Conservation (phyloP, 1,140 invertebrate species). For the Sycophaga agraensis region DNA sequence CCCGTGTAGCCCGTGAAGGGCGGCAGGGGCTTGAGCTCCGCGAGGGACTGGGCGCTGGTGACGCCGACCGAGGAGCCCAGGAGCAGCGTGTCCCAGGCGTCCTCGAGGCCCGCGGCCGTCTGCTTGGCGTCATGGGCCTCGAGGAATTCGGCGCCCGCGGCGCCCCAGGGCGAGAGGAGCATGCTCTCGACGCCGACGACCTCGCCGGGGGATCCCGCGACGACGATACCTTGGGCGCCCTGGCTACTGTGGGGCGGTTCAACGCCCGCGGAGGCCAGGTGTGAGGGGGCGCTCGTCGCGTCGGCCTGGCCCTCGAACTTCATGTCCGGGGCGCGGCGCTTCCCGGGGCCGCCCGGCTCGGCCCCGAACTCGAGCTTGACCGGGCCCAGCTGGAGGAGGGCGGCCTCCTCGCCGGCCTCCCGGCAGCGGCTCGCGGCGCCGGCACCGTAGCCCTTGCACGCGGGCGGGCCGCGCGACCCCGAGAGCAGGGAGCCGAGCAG, state of each 20-base stretch:
- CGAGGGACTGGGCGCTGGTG: conserved; percentile 58
- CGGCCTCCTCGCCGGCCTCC: background rate
- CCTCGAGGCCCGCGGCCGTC: conserved; percentile 50
- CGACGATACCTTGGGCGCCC: conserved; percentile 41
- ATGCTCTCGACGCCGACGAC: conserved; percentile 60
- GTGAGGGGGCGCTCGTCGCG: conserved; percentile 43
- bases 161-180: conserved; percentile 61
- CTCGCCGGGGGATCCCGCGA: conserved; percentile 46
- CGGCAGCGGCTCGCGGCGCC: background rate
- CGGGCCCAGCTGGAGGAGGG: conserved; percentile 25
- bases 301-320: conserved; percentile 53
- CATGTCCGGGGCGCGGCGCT: conserved; percentile 40
- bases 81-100: conserved; percentile 57
- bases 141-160: conserved; percentile 56
- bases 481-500: conserved; percentile 44
- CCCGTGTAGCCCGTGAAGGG: conserved; percentile 84
- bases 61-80: conserved; percentile 52
- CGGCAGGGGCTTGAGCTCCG: conserved; percentile 82
- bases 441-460: conserved; percentile 13
- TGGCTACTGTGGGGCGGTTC: conserved; percentile 53
- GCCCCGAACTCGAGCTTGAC: conserved; percentile 36
- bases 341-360: conserved; percentile 5
- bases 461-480: conserved; percentile 34
- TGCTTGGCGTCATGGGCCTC: conserved; percentile 51
- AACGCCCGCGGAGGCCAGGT: conserved; percentile 46